These are phyloP conservation scores for Meiosimyza decipiens DNA, from an alignment of 2,888 invertebrate genomes.

Conservation along the genomic window DNA sequence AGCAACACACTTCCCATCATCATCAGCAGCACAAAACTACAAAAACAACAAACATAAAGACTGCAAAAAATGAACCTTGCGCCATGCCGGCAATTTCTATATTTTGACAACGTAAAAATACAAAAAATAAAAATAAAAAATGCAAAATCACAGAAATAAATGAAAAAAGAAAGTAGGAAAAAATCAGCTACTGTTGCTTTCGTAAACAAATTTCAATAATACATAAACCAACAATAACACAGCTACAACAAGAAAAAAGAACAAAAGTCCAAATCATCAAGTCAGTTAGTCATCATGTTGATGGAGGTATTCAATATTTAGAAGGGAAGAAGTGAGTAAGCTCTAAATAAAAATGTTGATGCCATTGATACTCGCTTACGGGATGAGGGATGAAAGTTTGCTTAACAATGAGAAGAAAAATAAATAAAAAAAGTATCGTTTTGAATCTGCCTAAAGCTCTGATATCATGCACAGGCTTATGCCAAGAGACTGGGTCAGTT, in stretches of 20 bases:
- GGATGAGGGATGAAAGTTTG: background rate
- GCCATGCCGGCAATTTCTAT: slow-evolving; percentile 25
- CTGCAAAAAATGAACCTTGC: slow-evolving; percentile 6
- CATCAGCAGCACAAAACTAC: slow-evolving; percentile 17
- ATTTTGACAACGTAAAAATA: slow-evolving; percentile 19
- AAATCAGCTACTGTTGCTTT: slow-evolving; percentile 4
- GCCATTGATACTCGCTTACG: no score
- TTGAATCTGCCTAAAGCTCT: no score
- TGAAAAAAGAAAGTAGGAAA: background rate
- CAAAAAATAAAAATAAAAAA: background rate
- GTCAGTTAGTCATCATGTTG: background rate
- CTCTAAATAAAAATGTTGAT: no score
- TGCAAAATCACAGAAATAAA: background rate
- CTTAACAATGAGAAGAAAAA: background rate
- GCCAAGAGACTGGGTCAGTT: no score
- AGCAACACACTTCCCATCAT: slow-evolving; percentile 7
- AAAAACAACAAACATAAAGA: slow-evolving; percentile 7
- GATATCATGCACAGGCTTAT: no score
- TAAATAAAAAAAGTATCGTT: no score
- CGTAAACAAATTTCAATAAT: slow-evolving; percentile 29
- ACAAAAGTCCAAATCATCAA: slow-evolving; percentile 5
- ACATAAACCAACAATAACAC: slow-evolving; percentile 23
- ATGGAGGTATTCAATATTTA: background rate
- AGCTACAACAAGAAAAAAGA: background rate
- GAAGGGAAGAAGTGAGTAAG: no score